These are phyloP conservation scores for Agriopis marginaria DNA, from an alignment of 2,888 invertebrate species.

Conservation along the genomic window DNA sequence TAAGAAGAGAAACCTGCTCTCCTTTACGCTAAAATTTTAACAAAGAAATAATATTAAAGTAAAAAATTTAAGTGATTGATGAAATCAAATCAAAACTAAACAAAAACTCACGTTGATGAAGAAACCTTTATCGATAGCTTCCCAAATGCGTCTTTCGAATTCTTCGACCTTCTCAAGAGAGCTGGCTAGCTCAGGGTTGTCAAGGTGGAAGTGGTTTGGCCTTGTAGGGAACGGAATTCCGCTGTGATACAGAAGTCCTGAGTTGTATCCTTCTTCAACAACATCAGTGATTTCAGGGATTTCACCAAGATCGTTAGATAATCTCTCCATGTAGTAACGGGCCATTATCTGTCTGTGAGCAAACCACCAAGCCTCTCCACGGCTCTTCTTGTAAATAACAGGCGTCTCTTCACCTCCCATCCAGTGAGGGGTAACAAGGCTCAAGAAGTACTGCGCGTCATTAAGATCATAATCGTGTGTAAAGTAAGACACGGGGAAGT, in stretches of 20 bases:
- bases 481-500: conserved; percentile 88
- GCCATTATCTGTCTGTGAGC: conserved; percentile 89
- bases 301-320: conserved; percentile 89
- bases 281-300: conserved; percentile 83
- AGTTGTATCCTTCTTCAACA: conserved; percentile 87
- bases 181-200: conserved; percentile 74
- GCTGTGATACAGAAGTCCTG: conserved; percentile 88
- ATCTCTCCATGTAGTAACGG: conserved; percentile 91
- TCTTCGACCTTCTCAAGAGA: conserved; percentile 76
- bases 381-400: conserved; percentile 57
- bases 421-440: conserved; percentile 88
- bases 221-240: conserved; percentile 89
- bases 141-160: conserved; percentile 85
- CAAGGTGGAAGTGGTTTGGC: conserved; percentile 83
- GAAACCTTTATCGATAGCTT: conserved; percentile 87
- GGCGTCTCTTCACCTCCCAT: conserved; percentile 85
- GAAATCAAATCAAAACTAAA: conserved; percentile 5
- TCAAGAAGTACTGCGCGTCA: conserved; percentile 87
- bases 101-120: conserved; percentile 68
- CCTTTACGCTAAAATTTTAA: conserved; percentile 70
- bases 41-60: background rate
- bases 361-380: conserved; percentile 48
- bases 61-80: background rate
- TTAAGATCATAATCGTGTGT: conserved; percentile 91
- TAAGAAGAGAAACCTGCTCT: conserved; percentile 84